Percentiles rank a stretch among this genome's conserved stretches.
Evolutionary conservation across 2,888 invertebrate genomes (phyloP).

Genomic region (Hemaris fuciformis): DNA sequence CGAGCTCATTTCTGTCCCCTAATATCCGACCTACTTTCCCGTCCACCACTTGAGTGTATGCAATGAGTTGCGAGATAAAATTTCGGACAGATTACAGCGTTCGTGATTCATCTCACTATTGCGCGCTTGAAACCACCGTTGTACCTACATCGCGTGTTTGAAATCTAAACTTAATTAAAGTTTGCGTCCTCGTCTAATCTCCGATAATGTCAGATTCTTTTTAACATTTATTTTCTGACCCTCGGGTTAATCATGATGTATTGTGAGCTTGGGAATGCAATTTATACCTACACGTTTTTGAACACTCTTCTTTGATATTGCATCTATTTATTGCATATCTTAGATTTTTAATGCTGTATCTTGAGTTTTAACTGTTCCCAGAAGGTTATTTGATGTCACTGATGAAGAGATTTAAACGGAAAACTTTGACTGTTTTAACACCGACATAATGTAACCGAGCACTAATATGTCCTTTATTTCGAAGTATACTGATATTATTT

Average conservation of each 20-base stretch:
- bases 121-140: not conserved
- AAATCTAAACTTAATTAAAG: constrained; percentile 1
- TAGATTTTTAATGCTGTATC: no score
- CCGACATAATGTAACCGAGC: no score
- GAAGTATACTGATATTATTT: no score
- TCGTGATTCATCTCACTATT: not conserved
- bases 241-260: constrained; percentile 8
- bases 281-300: constrained; percentile 3
- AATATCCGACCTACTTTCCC: constrained; percentile 71
- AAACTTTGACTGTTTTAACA: no score
- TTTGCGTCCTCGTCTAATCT: not conserved
- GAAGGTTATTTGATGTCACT: no score
- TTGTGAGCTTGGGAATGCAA: not conserved
- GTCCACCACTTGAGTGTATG: constrained; percentile 46
- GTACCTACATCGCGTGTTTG: not conserved
- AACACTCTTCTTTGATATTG: not conserved
- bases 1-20: constrained; percentile 67
- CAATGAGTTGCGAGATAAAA: constrained; percentile 33
- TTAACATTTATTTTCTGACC: not conserved
- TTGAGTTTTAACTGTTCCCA: no score
- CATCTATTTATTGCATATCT: no score
- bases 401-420: no score
- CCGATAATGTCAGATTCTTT: not conserved
- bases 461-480: no score
- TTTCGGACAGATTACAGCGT: not conserved